Conservation (phyloP, 2,888 invertebrate species). For the Yponomeuta malinellus region DNA sequence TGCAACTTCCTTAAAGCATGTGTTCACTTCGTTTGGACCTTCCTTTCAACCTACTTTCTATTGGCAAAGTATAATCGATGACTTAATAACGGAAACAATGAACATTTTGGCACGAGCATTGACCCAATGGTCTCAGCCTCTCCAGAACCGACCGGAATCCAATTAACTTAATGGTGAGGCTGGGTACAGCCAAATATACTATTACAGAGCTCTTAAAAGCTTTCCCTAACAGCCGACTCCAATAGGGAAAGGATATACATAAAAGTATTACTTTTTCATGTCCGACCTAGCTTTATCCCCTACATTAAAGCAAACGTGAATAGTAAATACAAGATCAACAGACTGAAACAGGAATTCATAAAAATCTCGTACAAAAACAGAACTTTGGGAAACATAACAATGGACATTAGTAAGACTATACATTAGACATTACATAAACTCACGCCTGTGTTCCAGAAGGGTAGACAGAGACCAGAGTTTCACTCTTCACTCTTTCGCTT, state of each 20-base stretch:
- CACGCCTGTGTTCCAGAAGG: too few relatives aligned
- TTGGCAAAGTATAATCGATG: conserved; percentile 16
- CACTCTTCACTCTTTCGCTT: too few relatives aligned
- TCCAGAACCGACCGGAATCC: conserved; percentile 35
- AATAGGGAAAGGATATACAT: conserved; percentile 26
- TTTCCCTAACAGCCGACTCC: conserved; percentile 32
- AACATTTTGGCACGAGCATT: conserved; percentile 32
- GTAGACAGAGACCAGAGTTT: too few relatives aligned
- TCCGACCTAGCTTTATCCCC: not conserved
- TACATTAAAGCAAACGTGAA: not conserved
- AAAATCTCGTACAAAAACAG: too few relatives aligned
- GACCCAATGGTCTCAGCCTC: conserved; percentile 28
- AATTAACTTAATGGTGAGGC: conserved; percentile 38
- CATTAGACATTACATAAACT: too few relatives aligned
- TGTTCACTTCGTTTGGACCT: not conserved
- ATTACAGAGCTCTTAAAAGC: conserved; percentile 35
- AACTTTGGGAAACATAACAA: too few relatives aligned
- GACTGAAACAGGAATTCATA: too few relatives aligned
- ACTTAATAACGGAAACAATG: conserved; percentile 30
- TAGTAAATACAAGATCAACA: too few relatives aligned
- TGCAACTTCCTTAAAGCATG: too few relatives aligned
- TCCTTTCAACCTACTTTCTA: not conserved
- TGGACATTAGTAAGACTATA: too few relatives aligned
- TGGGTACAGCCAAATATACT: conserved; percentile 31
- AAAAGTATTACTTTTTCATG: conserved; percentile 17